A percentile compares a stretch with the other conserved stretches of the same genome.
Conservation (phyloP, 2,113 vertebrate genomes). For the Myanophis thanlyinensis region DNA sequence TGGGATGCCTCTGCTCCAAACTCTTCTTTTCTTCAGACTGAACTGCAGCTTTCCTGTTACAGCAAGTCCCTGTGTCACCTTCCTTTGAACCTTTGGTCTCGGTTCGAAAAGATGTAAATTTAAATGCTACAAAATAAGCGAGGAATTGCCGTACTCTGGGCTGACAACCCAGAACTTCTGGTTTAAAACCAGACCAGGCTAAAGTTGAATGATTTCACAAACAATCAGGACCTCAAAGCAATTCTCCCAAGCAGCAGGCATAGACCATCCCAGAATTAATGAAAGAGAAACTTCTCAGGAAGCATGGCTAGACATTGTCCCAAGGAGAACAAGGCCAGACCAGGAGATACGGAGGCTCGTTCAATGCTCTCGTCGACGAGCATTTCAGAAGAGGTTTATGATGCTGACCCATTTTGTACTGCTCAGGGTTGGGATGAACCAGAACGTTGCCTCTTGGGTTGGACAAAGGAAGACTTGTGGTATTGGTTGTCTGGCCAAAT, state of each 20-base stretch:
- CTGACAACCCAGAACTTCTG: background rate
- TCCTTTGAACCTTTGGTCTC: background rate
- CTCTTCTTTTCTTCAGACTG: too few relatives aligned
- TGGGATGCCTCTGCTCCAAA: too few relatives aligned
- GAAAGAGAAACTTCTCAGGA: background rate
- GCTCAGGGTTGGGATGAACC: background rate
- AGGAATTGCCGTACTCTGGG: background rate
- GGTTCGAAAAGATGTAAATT: background rate
- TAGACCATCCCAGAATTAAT: background rate
- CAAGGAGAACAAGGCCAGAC: background rate
- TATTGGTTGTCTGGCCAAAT: background rate
- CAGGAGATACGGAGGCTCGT: background rate
- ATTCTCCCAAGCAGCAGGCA: background rate
- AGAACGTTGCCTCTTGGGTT: background rate
- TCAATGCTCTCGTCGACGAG: background rate
- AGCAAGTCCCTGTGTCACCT: background rate
- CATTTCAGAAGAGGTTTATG: background rate
- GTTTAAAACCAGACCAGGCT: background rate
- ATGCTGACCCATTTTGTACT: background rate
- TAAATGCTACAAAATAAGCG: background rate
- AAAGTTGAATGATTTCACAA: background rate
- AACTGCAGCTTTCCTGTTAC: too few relatives aligned
- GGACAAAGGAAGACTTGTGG: background rate
- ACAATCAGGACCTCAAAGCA: background rate
- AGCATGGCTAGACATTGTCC: background rate